Conservation (phyloP, 1,140 invertebrate species). For the Ctenoplectra terminalis region DNA sequence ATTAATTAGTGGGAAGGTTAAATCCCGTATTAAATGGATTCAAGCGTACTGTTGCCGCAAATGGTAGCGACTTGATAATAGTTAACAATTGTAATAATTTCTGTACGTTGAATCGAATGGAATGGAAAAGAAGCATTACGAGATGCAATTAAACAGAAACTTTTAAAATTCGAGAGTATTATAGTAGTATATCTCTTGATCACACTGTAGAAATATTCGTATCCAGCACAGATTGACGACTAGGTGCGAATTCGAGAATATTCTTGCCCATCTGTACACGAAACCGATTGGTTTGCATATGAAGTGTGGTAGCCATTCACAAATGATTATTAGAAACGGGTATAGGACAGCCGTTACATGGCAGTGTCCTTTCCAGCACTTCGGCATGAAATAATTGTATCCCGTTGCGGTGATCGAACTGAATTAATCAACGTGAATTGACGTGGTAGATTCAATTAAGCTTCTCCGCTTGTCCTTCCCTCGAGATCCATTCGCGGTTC, state of each 20-base stretch:
- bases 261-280: neutral
- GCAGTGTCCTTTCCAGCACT: slow-evolving; percentile 18
- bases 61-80: neutral
- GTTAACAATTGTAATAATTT: slow-evolving; percentile 1
- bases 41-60: too few species aligned
- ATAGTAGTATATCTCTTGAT: too few species aligned
- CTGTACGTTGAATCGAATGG: too few species aligned
- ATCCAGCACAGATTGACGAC: too few species aligned
- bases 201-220: too few species aligned
- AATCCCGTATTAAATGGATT: neutral
- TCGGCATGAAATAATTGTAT: slow-evolving; percentile 64
- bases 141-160: neutral
- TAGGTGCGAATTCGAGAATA: too few species aligned
- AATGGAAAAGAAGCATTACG: too few species aligned
- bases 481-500: neutral
- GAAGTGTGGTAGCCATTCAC: slow-evolving; percentile 42
- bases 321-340: slow-evolving; percentile 66
- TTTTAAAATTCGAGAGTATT: neutral
- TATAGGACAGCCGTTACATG: slow-evolving; percentile 1
- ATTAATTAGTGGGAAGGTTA: slow-evolving; percentile 28
- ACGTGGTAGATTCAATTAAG: slow-evolving; percentile 62
- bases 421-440: slow-evolving; percentile 60
- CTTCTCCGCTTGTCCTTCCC: slow-evolving; percentile 29
- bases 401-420: slow-evolving; percentile 48
- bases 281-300: slow-evolving; percentile 64